Percentiles rank a stretch among this genome's conserved stretches.
Evolutionary conservation across 2,113 vertebrate species (phyloP).

Genomic region (Grantiella picta): DNA sequence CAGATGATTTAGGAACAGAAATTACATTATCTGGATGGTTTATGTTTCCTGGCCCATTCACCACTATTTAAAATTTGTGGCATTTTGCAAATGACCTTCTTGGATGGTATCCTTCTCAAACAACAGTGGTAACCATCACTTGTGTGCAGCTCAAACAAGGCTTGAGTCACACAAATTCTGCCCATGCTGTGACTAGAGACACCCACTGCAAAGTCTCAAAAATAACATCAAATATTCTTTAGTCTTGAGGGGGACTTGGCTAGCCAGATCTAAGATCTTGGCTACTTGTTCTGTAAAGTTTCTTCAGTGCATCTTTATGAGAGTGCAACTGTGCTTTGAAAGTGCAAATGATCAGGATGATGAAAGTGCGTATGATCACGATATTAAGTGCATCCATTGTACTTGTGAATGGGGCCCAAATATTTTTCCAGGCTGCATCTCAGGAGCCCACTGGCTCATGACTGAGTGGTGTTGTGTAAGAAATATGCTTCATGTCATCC

Average conservation of each 20-base stretch:
- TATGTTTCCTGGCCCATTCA: neutral
- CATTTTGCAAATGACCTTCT: neutral
- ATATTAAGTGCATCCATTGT: neutral
- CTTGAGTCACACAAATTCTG: neutral
- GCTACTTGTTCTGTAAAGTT: neutral
- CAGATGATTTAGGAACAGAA: neutral
- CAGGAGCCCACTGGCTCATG: neutral
- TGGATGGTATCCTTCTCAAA: neutral
- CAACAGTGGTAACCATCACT: neutral
- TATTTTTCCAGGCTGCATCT: neutral
- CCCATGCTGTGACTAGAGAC: accelerated
- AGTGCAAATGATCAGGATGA: neutral
- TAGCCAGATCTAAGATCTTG: neutral
- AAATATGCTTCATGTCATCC: neutral
- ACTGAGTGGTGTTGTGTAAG: neutral
- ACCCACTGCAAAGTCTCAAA: neutral
- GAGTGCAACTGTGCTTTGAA: neutral
- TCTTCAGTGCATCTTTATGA: neutral
- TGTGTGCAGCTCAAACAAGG: neutral
- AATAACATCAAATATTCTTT: neutral
- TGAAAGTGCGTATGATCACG: neutral
- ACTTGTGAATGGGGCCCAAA: neutral
- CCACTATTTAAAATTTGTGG: neutral
- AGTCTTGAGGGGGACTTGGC: neutral
- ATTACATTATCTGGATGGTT: neutral